Base-by-base conservation (phyloP, 1,140 invertebrate genomes). In the Drosophila littoralis region DNA sequence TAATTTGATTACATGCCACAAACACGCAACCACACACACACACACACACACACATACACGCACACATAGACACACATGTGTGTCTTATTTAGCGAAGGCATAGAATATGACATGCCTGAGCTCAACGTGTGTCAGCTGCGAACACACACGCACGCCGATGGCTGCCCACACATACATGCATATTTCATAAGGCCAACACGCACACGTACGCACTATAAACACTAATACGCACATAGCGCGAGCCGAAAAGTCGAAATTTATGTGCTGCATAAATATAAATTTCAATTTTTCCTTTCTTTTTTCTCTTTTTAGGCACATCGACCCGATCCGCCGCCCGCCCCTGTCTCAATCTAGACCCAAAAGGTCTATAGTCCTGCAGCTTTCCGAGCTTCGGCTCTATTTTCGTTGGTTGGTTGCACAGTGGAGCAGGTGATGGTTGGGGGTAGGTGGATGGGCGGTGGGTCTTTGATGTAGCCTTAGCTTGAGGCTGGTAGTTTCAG, bases 221-320 rank as follows among this genome's bases (percentile, higher is more conserved):
- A 77, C 77, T 84, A 80, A 64, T 52, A 76, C 67, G 72, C 43
- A 63, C 59, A 55, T 65, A 45, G 63, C 43, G 58, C 75, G 42
- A 77, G 83, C 76, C 79, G 66, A 88, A 80, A 88, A 88, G 83
- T 75, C 83, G 71, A 83, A 88, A 88, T 88, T 80, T 88, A 88
- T 88, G 80, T 85, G 83, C 76, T 88, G 83, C 84, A 85, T 88
- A 88, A 82, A 86, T 88, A 88, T 88, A 88, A 88, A 88, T 88
- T 88, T 88, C 83, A 83, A 83, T 88, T 89, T 79, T 74, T 73
- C 64, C 17, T 38, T 10, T 40, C 6, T 40, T 33, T 9, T 54
- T 10, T 50, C 28, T 38, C 32, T 17, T 63, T 63, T 36, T 48
- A 36, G 54, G 61, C 28, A 52, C 69, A 35, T 51, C 69, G 61